Evolutionary conservation across 2,113 vertebrate species (phyloP), one percentile per base, ranked within the genome.

Genomic region (Gobio gobio): DNA sequence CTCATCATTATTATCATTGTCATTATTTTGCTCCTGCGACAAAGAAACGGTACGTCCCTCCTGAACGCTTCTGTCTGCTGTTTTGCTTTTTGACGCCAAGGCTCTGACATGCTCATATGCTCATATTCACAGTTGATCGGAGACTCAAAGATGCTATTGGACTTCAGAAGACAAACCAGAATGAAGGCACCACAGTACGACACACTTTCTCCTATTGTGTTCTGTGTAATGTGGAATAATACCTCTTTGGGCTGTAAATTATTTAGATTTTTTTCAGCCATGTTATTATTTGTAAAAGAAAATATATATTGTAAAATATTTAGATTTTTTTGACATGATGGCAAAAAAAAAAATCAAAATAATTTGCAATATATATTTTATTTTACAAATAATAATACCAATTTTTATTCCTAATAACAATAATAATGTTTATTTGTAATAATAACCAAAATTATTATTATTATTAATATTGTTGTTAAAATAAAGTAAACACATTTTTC

Each of bases 1-100:
- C 16, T 94, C 24, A 45, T 95, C 63, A 88, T 95, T 78, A 92
- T 95, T n/a, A 90, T 91, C 22, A 56, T 94, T 36, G 84, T 92
- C 36, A 91, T 95, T 36, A 18, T 94, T 40, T 70, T 86, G 70
- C 83, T 94, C 0, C 7, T 88, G 54, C 87, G 89, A 33, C 90
- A 88, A 73, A 91, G 85, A 51, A 91, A 89, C 8, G 87, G 94
- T 94, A 79, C 22, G 13, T 36, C 8, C 24, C 36, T 20, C 12
- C 29, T 40, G 8, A 36, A 58, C 45, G 1, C 56, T 14, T 78
- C 3, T 40, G 33, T 45, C 4, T n/a, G 13, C 24, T 12, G 9
- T 78, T 83, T 49, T 76, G 20, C 80, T 10, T 84, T 64, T 43
- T 85, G 13, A 73, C 14, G 22, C 26, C 20, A 20, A 56, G 20